A percentile compares a stretch with the other conserved stretches of the same genome.
Conservation (phyloP, 2,888 invertebrate genomes). For the Nipponacmea schrenckii region DNA sequence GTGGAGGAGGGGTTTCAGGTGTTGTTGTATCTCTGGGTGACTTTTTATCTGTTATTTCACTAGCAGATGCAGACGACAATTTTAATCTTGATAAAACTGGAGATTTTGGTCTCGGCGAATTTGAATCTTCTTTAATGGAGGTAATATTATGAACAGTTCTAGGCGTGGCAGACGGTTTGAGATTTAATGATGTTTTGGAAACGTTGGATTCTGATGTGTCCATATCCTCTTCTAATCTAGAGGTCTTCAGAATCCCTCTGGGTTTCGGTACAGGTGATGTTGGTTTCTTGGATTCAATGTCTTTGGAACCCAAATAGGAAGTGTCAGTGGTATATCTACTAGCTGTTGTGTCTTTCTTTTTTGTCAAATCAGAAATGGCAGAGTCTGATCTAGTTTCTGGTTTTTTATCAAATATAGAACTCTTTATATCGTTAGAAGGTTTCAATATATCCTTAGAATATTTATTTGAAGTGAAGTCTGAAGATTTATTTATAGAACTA, state of each 20-base stretch:
- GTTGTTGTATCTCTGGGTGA: constrained; percentile 12
- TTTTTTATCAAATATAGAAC: not conserved
- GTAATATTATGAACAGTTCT: constrained; percentile 30
- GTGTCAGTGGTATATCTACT: not conserved
- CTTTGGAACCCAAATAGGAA: not conserved
- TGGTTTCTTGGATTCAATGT: constrained; percentile 15
- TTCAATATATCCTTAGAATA: not conserved
- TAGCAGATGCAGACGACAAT: too few relatives aligned
- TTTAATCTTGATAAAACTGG: not conserved
- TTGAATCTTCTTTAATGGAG: constrained; percentile 8
- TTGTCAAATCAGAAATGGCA: not conserved
- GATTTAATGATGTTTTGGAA: not conserved
- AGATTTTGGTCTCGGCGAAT: constrained; percentile 11
- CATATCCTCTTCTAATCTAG: constrained; percentile 35
- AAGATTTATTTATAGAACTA: not conserved
- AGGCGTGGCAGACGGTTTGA: constrained; percentile 22
- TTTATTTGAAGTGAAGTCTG: not conserved
- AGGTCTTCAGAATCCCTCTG: constrained; percentile 28
- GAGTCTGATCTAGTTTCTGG: not conserved
- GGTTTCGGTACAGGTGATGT: constrained; percentile 35
- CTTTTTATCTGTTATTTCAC: too few relatives aligned
- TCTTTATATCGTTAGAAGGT: not conserved
- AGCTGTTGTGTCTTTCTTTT: not conserved
- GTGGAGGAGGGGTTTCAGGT: constrained; percentile 39
- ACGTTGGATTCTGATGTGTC: constrained; percentile 31